Evolutionary conservation across 2,113 vertebrate species (phyloP).

Genomic region (Microcebus murinus): DNA sequence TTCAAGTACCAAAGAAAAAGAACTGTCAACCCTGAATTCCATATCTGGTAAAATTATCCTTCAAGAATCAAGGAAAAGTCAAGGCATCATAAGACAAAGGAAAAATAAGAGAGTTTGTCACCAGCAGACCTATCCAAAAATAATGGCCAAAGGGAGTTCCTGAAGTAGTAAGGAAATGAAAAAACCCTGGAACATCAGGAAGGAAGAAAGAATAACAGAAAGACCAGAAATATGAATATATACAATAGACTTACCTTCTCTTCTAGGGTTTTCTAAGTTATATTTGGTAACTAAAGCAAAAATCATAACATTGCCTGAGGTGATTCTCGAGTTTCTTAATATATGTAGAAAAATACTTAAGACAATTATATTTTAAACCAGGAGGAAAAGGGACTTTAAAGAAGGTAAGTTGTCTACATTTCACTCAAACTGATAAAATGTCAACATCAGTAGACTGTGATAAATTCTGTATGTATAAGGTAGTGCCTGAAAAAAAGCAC

Average conservation of each 20-base stretch:
- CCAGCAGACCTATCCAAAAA: not conserved
- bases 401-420: not conserved
- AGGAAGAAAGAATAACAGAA: not conserved
- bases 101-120: not conserved
- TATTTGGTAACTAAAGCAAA: not conserved
- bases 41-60: not conserved
- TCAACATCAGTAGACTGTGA: not conserved
- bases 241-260: not conserved
- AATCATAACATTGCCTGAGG: not conserved
- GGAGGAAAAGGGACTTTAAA: not conserved
- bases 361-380: not conserved
- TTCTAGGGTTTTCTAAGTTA: not conserved
- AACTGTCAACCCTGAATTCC: not conserved
- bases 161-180: not conserved
- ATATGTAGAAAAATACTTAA: not conserved
- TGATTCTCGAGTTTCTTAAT: not conserved
- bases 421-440: not conserved
- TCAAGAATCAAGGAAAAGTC: not conserved
- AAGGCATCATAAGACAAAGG: not conserved
- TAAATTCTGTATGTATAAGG: not conserved
- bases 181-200: not conserved
- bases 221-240: not conserved
- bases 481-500: not conserved
- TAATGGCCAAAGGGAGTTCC: not conserved
- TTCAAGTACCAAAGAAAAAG: not conserved